phyloP scores from a whole-genome alignment of 2,797 vertebrate species.

The Dromococcyx pavoninus region DNA sequence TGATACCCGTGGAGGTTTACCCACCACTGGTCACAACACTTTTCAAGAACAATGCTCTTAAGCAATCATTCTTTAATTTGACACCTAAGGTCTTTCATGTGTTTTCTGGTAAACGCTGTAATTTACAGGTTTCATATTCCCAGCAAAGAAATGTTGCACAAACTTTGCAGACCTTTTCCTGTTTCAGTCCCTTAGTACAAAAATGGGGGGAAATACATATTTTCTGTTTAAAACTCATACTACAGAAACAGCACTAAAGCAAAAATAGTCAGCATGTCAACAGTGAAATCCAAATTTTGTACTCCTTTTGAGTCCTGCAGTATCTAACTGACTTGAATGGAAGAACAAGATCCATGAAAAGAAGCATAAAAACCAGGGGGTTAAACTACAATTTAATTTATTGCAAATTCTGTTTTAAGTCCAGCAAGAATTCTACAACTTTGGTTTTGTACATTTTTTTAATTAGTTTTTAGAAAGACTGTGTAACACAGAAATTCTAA shows the following conservation, averaged over 20 bases:
- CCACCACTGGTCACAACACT: neutral
- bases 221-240: neutral
- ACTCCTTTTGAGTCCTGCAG: neutral
- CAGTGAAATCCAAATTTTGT: neutral
- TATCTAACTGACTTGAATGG: neutral
- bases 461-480: constrained; percentile 4
- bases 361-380: neutral
- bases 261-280: neutral
- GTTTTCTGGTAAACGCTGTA: neutral
- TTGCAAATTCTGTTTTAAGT: neutral
- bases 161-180: neutral
- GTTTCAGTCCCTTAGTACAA: neutral
- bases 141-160: neutral
- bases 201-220: neutral
- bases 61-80: neutral
- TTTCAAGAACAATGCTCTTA: neutral
- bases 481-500: neutral
- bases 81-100: neutral
- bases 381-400: neutral
- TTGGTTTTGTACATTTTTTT: neutral
- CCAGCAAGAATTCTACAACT: neutral
- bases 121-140: neutral
- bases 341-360: neutral
- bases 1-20: neutral
- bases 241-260: neutral